Evolutionary conservation across 2,797 vertebrate species (phyloP).

Genomic region (Antennarius maculatus): DNA sequence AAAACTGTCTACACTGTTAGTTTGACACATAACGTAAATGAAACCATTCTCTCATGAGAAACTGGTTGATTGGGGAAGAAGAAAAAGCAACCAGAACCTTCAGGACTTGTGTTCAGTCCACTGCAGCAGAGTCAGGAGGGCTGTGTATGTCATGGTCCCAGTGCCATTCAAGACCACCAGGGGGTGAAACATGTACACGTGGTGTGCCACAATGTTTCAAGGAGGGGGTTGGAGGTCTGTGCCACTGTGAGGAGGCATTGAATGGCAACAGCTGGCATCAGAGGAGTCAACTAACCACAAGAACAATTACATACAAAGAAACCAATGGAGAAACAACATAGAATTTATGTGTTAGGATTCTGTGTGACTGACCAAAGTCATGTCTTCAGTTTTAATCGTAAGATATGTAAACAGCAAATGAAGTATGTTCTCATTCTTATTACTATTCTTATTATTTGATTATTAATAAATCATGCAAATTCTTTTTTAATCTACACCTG

Average conservation of each 20-base stretch:
- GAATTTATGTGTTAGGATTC: constrained; percentile 76
- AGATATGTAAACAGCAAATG: constrained; percentile 39
- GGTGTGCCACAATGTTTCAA: constrained; percentile 84
- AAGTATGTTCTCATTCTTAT: constrained; percentile 11
- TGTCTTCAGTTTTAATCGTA: constrained; percentile 43
- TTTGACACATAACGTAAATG: background rate
- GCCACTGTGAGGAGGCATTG: constrained; percentile 80
- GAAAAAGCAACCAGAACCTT: constrained; percentile 60
- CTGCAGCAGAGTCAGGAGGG: constrained; percentile 81
- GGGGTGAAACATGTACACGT: constrained; percentile 83
- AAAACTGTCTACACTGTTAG: background rate
- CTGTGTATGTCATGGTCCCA: constrained; percentile 77
- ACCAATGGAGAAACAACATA: constrained; percentile 85
- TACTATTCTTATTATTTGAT: background rate
- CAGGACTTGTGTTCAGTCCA: constrained; percentile 67
- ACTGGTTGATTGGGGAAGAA: background rate
- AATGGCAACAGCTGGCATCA: constrained; percentile 85
- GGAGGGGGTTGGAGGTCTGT: constrained; percentile 70
- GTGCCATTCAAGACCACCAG: constrained; percentile 84
- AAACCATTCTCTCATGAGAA: background rate
- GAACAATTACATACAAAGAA: constrained; percentile 86
- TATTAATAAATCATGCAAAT: constrained; percentile 41
- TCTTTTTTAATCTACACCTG: constrained; percentile 11
- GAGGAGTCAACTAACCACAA: constrained; percentile 84
- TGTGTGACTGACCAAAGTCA: constrained; percentile 65